phyloP scores from a whole-genome alignment of 2,797 vertebrate species.

The Rachycentron canadum region DNA sequence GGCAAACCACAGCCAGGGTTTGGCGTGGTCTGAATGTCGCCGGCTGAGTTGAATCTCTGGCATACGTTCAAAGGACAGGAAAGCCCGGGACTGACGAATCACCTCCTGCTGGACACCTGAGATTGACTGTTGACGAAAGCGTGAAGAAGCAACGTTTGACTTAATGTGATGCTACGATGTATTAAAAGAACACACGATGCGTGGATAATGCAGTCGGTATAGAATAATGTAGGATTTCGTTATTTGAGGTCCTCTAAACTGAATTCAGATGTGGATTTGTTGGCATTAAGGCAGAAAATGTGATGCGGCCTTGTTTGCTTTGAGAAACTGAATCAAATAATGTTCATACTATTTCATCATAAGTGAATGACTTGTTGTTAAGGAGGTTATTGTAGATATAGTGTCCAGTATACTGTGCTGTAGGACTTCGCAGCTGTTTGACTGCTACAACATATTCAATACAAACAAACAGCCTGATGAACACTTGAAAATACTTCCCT shows the following conservation, averaged over 20 bases:
- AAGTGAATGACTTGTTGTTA: neutral
- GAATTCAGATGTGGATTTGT: too few species aligned
- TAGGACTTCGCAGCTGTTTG: neutral
- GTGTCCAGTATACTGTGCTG: neutral
- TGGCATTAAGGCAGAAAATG: neutral
- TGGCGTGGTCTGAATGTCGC: conserved; percentile 83
- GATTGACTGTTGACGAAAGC: conserved; percentile 88
- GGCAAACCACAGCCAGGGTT: conserved; percentile 97
- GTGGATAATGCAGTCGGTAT: neutral
- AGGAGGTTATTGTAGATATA: neutral
- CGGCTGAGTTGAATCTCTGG: conserved; percentile 94
- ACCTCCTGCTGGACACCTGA: conserved; percentile 98
- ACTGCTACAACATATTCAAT: neutral
- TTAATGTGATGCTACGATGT: neutral
- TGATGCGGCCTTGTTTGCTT: neutral
- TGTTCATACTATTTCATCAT: neutral
- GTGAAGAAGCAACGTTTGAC: neutral
- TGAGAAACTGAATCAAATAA: neutral
- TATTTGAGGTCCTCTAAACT: neutral
- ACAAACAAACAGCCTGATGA: neutral
- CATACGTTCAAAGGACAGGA: conserved; percentile 97
- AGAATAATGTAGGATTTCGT: neutral
- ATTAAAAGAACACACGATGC: neutral
- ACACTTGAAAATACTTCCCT: too few species aligned
- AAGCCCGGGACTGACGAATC: conserved; percentile 92